Base-by-base conservation (phyloP, 2,113 vertebrate genomes). In the Syngnathus floridae region DNA sequence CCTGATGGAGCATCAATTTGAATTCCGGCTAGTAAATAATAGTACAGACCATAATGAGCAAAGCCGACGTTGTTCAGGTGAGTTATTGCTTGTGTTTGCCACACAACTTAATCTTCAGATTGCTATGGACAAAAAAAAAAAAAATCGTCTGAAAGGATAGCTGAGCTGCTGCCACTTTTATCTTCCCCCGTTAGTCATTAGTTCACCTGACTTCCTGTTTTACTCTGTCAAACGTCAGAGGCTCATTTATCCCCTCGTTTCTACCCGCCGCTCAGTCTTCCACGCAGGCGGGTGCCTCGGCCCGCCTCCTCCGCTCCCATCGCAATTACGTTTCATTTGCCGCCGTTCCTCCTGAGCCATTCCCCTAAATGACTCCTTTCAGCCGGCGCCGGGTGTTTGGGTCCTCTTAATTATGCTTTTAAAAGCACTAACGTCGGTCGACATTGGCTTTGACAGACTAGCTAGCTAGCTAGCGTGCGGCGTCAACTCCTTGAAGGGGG, bases 301-400 rank as follows among this genome's bases (percentile, higher is more conserved):
- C 73, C 67, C 52, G 9, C 78, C 78, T 86, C 69, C 77, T 78
- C 63, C 22, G 74, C 80, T 87, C 85, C 83, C 88, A 76, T 55
- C 80, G 82, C 88, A 89, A 88, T 89, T 88, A 89, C 81, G 81
- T 86, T 89, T 87, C 79, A 88, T 89, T 87, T 89, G 84, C 84
- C 54, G 67, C 75, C 77, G 68, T 84, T 84, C 84, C 82, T 85
- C 85, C 81, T 66, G 71, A 84, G 78, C 86, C 78, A 66, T 73
- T 85, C 82, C 66, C 77, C 73, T 79, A 80, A 89, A 87, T 87
- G 85, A 87, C 80, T 82, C 69, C 55, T 74, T 66, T 82, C 83
- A 73, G 80, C 69, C 72, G 55, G 1, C 58, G 69, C 72, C 82
- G 81, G 81, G 83, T 86, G 79, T 88, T 84, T 80, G 73, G 76